Base-by-base conservation (phyloP, 2,888 invertebrate genomes). In the Platycheirus rosarum region DNA sequence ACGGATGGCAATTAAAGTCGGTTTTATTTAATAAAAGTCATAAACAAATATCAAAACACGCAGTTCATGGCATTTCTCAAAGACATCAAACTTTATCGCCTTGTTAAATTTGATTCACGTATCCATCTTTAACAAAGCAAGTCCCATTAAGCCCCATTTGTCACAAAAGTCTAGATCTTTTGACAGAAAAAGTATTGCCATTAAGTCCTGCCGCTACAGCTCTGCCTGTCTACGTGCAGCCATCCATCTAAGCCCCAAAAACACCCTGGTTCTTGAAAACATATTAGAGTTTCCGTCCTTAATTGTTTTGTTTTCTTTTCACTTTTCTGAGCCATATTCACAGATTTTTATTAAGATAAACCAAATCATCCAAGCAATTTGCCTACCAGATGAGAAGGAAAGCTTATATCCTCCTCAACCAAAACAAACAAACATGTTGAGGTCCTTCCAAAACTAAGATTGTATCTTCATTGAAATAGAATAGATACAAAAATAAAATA, bases 271-370 rank as follows among this genome's bases (percentile, higher is more conserved):
- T 46, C 3, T n/a, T 37, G 13, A 4, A 37, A 57, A 51, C n/a
- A 32, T 49, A 7, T 5, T 9, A n/a, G 5, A 62, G 42, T 46
- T 51, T 73, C 8, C 44, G 26, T 73, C 8, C 44, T 37, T 62
- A 78, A 73, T 73, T 40, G 53, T 68, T 68, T 68, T 62, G 51
- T 73, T 74, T 71, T 49, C 48, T 16, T 60, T 48, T 18, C 6
- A 13, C 16, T 13, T 35, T 42, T 29, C 16, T 6, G 44, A 57
- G 37, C 29, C 60, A 14, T 32, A 23, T 46, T 63, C 63, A 35
- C 29, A 37, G 79, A 79, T 79, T 74, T 40, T 55, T 62, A 74
- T 79, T 79, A 74, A 79, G 79, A 79, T 79, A 79, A 79, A 55
- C 40, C 53, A 8, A 55, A 13, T 35, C 53, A 62, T 71, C 29